Base-by-base conservation (phyloP, 2,888 invertebrate species). In the Drosophila mimica region DNA sequence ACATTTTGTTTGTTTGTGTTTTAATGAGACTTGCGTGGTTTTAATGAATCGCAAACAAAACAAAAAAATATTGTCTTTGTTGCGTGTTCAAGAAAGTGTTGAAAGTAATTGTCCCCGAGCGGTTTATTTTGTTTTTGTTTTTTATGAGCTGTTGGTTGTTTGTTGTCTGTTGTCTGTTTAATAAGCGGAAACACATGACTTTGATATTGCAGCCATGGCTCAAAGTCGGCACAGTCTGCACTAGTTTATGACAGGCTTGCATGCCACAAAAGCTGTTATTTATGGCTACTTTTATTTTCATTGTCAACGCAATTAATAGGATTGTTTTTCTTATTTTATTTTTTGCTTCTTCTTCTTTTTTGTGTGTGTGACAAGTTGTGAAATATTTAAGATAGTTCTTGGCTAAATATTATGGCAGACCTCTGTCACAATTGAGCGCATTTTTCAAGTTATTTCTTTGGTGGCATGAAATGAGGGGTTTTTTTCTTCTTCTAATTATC, bases 1-100 rank as follows among this genome's bases (percentile, higher is more conserved):
- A 57, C 63, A 43, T 30, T 17, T 31, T n/a, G 17, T 65, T 68
- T 67, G 70, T 59, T 74, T 79, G 52, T 57, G 38, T 63, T 58
- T 67, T 76, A 49, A 70, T 71, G 58, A 65, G 68, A 79, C 68
- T 79, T 66, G 61, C 46, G 64, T 79, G 82, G 67, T 74, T 81
- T 81, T 86, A 81, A 86, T 86, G 86, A 84, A 57, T 59, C 52
- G 59, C 64, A 70, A 36, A 15, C 3, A 36, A 36, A 17, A 17
- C 36, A 75, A 75, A 54, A 36, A 36, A 11, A 36, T 56, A 28
- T 59, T 56, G 68, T 38, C 43, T 52, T 73, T 76, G 65, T 68
- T 70, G 86, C 82, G 82, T 82, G 84, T 51, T 49, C 57, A 77
- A 80, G 77, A 86, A 86, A 84, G 84, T 84, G 87, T 86, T 86